Evolutionary conservation across 2,888 invertebrate genomes (phyloP), one percentile per base, ranked within the genome.

Genomic region (Nebria brevicollis): DNA sequence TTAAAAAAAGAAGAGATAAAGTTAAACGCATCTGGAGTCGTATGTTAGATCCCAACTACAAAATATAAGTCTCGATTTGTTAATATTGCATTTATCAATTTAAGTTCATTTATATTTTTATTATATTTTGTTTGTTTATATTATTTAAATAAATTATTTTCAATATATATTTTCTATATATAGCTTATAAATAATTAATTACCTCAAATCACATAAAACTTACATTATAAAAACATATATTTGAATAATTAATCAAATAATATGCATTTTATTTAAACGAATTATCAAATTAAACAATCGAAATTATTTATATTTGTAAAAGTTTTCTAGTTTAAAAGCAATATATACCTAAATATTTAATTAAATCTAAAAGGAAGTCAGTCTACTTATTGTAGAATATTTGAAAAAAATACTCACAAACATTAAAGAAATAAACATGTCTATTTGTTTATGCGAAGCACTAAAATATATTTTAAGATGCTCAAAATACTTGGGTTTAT

Each of bases 11-110:
- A 43, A 79, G 26, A 66, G 65, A 26, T 13, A n/a, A 74, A 54
- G 54, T 66, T 68, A 68, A 42, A 65, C 66, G 73, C 13, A 79
- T 79, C 15, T 79, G 74, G 79, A 75, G 43, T 43, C 42, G 79
- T 10, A 79, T 79, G 79, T 66, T 79, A 34, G 41, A 26, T 10
- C 73, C 73, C 13, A n/a, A 70, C 15, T 25, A 54, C 54, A 8
- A 54, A 54, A 2, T 1, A 34, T 66, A 66, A 66, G 7, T 66
- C 66, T 10, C 2, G 34, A 34, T 34, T 34, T 34, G 34, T 34
- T 34, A 20, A 20, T 20, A 20, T 20, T 20, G 1, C 34, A 34
- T 34, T 34, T 34, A 5, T 2, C 4, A 34, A 34, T 34, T 34
- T 34, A 34, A 34, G 34, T 34, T 34, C 5, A 34, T 34, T 34